Percentiles rank a stretch among this genome's conserved stretches.
Conservation (phyloP, 2,113 vertebrate genomes). For the Theropithecus gelada region DNA sequence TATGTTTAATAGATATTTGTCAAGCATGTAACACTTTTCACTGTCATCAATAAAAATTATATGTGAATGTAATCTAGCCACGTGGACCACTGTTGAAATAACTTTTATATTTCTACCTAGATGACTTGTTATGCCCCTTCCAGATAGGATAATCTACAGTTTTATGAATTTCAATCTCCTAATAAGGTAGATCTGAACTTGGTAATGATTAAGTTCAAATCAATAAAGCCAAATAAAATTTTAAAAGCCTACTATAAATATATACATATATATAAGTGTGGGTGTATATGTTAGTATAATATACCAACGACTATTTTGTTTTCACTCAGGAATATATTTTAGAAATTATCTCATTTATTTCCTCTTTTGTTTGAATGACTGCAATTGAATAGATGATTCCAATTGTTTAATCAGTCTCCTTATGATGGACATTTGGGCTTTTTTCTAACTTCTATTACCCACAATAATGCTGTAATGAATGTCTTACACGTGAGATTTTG, state of each 20-base stretch:
- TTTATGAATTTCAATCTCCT: neutral
- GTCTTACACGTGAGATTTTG: neutral
- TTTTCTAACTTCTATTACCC: neutral
- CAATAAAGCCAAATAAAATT: neutral
- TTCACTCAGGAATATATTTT: neutral
- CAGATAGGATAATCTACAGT: neutral
- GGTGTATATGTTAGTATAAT: neutral
- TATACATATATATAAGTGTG: neutral
- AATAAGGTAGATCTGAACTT: neutral
- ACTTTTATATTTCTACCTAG: neutral
- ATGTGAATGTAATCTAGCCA: neutral
- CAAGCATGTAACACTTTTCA: neutral
- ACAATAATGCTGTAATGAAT: neutral
- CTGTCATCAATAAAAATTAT: neutral
- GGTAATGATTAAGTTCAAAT: constrained; percentile 11
- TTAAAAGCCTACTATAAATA: neutral
- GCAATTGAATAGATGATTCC: neutral
- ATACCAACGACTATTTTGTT: neutral
- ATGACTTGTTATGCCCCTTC: neutral
- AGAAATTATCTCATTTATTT: neutral
- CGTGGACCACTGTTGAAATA: neutral
- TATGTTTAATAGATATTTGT: neutral
- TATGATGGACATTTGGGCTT: neutral
- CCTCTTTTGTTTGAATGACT: constrained; percentile 32
- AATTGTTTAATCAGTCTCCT: neutral